Conservation (phyloP, 2,113 vertebrate species). For the Rhineura floridana region DNA sequence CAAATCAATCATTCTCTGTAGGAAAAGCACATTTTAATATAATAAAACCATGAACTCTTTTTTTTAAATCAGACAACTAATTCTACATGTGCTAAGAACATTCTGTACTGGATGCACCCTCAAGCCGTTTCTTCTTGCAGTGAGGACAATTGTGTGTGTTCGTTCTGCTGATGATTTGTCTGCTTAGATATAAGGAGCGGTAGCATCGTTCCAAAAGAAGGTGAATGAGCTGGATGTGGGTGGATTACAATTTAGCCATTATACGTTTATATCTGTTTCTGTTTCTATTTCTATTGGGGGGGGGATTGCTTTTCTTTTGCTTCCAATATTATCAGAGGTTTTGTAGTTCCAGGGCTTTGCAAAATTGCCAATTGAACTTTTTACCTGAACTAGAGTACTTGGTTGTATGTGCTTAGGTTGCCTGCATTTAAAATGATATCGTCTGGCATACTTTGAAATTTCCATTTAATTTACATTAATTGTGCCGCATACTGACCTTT, state of each 20-base stretch:
- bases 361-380: constrained; percentile 47
- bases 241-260: constrained; percentile 64
- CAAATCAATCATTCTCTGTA: constrained; percentile 7
- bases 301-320: not conserved
- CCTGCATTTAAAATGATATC: constrained; percentile 18
- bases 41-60: constrained; percentile 24
- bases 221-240: constrained; percentile 49
- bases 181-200: constrained; percentile 42
- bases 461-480: constrained; percentile 54
- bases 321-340: constrained; percentile 15
- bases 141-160: constrained; percentile 31
- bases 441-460: constrained; percentile 38
- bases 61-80: constrained; percentile 13
- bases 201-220: constrained; percentile 37
- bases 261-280: too few species aligned
- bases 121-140: constrained; percentile 38
- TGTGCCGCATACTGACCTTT: constrained; percentile 38
- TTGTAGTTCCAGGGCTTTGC: constrained; percentile 17
- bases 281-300: too few species aligned
- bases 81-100: constrained; percentile 19
- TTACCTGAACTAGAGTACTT: constrained; percentile 45
- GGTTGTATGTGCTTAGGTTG: constrained; percentile 14
- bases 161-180: constrained; percentile 52
- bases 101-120: constrained; percentile 35
- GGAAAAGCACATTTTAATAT: constrained; percentile 7